phyloP scores from a whole-genome alignment of 2,113 vertebrate species.

The Phalacrocorax aristotelis region DNA sequence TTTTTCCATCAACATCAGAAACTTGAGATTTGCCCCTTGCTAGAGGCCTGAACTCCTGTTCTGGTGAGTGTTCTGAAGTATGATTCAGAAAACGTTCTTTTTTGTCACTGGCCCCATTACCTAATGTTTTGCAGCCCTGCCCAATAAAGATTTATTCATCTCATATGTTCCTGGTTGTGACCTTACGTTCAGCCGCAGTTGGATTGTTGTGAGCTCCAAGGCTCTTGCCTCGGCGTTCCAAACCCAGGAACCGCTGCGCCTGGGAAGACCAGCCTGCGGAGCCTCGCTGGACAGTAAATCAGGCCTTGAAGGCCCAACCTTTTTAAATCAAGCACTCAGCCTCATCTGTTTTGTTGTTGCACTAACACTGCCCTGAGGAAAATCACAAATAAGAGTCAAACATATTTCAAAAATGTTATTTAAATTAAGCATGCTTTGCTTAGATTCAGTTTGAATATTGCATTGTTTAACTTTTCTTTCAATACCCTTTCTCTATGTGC shows the following conservation, averaged over 20 bases:
- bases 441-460: not conserved
- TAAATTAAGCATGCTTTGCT: not conserved
- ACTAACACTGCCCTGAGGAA: not conserved
- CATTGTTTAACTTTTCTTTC: not conserved
- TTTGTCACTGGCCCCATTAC: slow-evolving; percentile 45
- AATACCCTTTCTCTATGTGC: not conserved
- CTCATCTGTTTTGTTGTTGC: not conserved
- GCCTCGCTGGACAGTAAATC: not conserved
- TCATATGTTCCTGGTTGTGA: slow-evolving; percentile 56
- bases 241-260: not conserved
- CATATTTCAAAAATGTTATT: not conserved
- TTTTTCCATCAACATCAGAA: not conserved
- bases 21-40: not conserved
- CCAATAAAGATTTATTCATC: slow-evolving; percentile 51
- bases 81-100: slow-evolving; percentile 38
- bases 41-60: not conserved
- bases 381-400: not conserved
- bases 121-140: slow-evolving; percentile 58
- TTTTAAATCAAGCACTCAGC: not conserved
- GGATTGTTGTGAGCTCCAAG: not conserved
- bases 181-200: slow-evolving; percentile 28
- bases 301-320: not conserved
- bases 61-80: not conserved
- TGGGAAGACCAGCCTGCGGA: slow-evolving; percentile 24
- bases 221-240: not conserved